phyloP scores from a whole-genome alignment of 2,888 invertebrate genomes.

The Cryptocephalus primarius region DNA sequence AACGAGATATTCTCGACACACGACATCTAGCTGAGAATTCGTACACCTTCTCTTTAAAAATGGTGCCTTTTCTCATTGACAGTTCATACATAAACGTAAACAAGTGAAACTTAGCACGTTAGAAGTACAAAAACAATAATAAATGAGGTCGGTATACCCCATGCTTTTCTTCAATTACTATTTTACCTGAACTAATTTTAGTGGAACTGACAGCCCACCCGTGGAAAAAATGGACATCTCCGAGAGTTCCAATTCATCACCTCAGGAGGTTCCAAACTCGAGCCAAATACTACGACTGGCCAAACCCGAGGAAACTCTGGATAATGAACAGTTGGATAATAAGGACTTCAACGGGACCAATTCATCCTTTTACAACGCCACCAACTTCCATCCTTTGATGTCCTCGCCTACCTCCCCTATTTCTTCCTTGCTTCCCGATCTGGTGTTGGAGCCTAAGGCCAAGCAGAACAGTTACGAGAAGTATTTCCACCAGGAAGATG shows the following conservation, averaged over 20 bases:
- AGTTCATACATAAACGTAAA: too few species aligned
- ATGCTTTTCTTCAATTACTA: too few species aligned
- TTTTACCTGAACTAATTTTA: neutral
- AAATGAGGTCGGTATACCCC: too few species aligned
- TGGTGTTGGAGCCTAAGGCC: conserved; percentile 30
- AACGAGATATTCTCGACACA: too few species aligned
- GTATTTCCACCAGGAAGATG: conserved; percentile 15
- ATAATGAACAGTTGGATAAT: conserved; percentile 10
- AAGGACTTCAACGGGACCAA: conserved; percentile 9
- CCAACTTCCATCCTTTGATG: conserved; percentile 37
- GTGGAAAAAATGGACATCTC: conserved; percentile 27
- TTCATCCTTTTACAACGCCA: conserved; percentile 25
- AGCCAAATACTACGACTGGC: conserved; percentile 17
- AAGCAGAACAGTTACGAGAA: conserved; percentile 20
- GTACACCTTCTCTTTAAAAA: too few species aligned
- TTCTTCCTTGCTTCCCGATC: conserved; percentile 33
- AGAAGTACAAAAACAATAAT: too few species aligned
- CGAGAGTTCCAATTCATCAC: conserved; percentile 19
- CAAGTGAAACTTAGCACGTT: too few species aligned
- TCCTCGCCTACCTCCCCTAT: conserved; percentile 28
- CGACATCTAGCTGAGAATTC: too few species aligned
- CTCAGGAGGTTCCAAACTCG: conserved; percentile 13
- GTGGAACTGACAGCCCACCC: conserved; percentile 6
- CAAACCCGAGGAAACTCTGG: conserved; percentile 12
- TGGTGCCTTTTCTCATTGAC: too few species aligned